Base-by-base conservation (phyloP, 2,888 invertebrate species). In the Zygothrica quintamaculata region DNA sequence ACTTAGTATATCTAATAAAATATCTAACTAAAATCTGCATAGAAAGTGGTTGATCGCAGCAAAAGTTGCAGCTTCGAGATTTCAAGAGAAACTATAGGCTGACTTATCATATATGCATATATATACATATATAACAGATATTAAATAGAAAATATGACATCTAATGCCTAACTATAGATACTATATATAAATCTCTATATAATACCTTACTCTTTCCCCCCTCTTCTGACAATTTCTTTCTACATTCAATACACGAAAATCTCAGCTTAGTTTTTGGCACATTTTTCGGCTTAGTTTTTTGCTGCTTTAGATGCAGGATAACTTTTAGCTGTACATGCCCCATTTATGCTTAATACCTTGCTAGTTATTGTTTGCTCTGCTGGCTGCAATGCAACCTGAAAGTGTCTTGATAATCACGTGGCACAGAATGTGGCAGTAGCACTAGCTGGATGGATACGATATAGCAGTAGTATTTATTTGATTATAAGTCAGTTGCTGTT, bases 401-500 rank as follows among this genome's bases (percentile, higher is more conserved):
- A 65, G 51, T 65, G 65, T 58, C 50, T 84, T 58, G 68, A 61
- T 79, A 80, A 85, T 75, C 80, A 70, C 80, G 70, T 73, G 69
- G 78, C 75, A 51, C 16, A 48, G 48, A 58, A 34, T 65, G 65
- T 65, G 57, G 60, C 50, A 40, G 25, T 34, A 25, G 55, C 58
- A 8, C 16, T 34, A 26, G 18, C 9, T 7, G 8, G 5, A 39
- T 34, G 34, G 65, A 39, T 31, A n/a, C 18, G 29, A 11, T 22
- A 12, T 29, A 43, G 12, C 47, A 31, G 51, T 12, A 60, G 61
- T 81, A 87, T 87, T 86, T 77, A 77, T 84, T 84, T 67, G 87
- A 86, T 80, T 84, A 84, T 79, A 64, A 76, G 59, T 71, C 57
- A 59, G 60, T 53, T 9, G 15, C 16, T 11, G 37, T 12, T n/a